These are phyloP conservation scores for Prochilodus magdalenae DNA, from an alignment of 2,113 vertebrate genomes.

Conservation along the genomic window DNA sequence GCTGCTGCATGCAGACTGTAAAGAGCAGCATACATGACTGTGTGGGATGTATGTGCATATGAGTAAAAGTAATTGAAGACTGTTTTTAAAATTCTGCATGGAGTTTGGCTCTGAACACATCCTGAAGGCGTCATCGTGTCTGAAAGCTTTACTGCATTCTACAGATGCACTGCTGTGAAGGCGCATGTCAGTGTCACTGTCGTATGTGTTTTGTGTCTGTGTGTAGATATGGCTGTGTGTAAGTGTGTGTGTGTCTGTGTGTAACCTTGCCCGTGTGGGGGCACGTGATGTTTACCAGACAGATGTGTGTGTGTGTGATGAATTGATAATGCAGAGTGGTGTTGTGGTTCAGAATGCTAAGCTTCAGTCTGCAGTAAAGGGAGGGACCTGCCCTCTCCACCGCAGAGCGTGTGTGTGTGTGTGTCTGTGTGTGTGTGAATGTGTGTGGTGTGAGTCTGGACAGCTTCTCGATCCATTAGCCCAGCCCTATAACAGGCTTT, in stretches of 20 bases:
- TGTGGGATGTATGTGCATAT: neutral
- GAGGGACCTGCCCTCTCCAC: constrained; percentile 55
- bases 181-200: neutral
- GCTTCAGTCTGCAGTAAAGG: constrained; percentile 55
- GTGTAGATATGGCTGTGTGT: neutral
- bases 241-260: constrained; percentile 35
- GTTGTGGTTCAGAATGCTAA: constrained; percentile 61
- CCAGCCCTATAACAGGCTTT: constrained; percentile 39
- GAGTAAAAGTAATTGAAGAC: neutral
- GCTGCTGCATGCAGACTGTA: constrained; percentile 7
- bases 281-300: constrained; percentile 63
- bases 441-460: constrained; percentile 6
- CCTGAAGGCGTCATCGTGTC: neutral
- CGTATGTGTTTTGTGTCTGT: neutral
- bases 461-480: constrained; percentile 24
- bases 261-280: constrained; percentile 16
- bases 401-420: constrained; percentile 56
- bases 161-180: neutral
- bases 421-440: constrained; percentile 16
- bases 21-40: constrained; percentile 26
- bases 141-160: neutral
- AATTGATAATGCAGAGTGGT: constrained; percentile 61
- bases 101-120: neutral
- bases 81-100: neutral
- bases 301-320: constrained; percentile 58